phyloP scores from a whole-genome alignment of 2,888 invertebrate genomes.

The Tetranychus piercei region DNA sequence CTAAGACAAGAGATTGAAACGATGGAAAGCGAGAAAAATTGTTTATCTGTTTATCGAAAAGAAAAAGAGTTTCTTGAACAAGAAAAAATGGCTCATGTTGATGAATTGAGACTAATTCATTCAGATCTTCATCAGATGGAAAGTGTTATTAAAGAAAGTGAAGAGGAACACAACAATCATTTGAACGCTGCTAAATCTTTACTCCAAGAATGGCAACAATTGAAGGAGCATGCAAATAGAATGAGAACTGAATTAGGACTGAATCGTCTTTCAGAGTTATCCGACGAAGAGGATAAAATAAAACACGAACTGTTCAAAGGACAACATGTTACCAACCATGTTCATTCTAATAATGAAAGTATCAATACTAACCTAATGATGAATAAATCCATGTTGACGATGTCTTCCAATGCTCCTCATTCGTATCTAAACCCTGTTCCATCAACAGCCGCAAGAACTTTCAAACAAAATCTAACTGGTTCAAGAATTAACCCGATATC shows the following conservation, averaged over 20 bases:
- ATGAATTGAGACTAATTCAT: conserved; percentile 79
- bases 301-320: conserved; percentile 34
- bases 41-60: conserved; percentile 74
- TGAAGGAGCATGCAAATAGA: conserved; percentile 79
- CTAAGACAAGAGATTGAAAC: conserved; percentile 73
- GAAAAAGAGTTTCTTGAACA: conserved; percentile 88
- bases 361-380: too few species aligned
- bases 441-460: too few species aligned
- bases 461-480: not conserved
- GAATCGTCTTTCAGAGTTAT: conserved; percentile 67
- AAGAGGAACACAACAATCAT: conserved; percentile 70
- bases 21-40: conserved; percentile 81
- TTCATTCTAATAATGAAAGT: conserved; percentile 23
- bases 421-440: not conserved
- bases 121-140: conserved; percentile 98
- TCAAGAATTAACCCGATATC: too few species aligned
- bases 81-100: conserved; percentile 98
- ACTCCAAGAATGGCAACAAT: conserved; percentile 77
- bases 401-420: not conserved
- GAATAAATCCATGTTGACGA: not conserved
- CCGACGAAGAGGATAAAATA: conserved; percentile 57
- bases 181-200: conserved; percentile 68
- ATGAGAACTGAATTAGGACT: conserved; percentile 71
- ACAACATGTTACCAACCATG: conserved; percentile 17
- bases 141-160: conserved; percentile 86